Base-by-base conservation (phyloP, 37 sponge, comb jelly and placozoan genomes). In the Beroe ovata region DNA sequence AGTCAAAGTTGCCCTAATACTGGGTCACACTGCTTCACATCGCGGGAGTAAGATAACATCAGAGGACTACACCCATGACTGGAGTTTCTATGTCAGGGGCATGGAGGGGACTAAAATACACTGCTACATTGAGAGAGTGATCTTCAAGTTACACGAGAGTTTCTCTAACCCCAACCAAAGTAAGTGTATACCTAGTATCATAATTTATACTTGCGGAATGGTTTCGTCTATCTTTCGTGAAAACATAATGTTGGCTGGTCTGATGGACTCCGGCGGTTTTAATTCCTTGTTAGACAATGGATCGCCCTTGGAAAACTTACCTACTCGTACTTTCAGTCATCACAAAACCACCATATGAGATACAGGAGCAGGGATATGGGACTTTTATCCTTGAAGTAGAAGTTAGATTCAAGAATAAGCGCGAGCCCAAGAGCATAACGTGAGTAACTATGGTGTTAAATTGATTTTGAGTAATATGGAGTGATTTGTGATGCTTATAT, bases 21-120 rank as follows among this genome's bases (percentile, higher is more conserved):
- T 98, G 0, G 99, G 99, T 30, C 99, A 98, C 90, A 93, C 93
- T 40, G 96, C 99, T 4, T 71, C 90, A 6, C 93, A 94, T 93
- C 81, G 99, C 20, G 95, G 95, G 4, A 42, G 84, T 23, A 35
- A 29, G 11, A 69, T 71, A 0, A 47, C 54, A 47, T 47, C 54
- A 6, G 96, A 95, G 23, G 96, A 96, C 8, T 96, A 91, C 90
- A 98, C 96, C 14, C 99, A 98, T 59, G 99, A 98, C 59, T 98
- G 99, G 99, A 94, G 93, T 28, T 89, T 95, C 23, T 63, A 94
- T 0, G 96, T 98, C 0, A 91, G 95, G 33, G 99, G 99, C 16
- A 95, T 94, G 61, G 93, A 94, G 21, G 93, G 94, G 0, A 90
- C 91, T 41, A 94, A 94, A 20, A 93, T 98, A 21, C 90, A 91